Evolutionary conservation across 2,797 vertebrate species (phyloP).

Genomic region (Lerista edwardsae): DNA sequence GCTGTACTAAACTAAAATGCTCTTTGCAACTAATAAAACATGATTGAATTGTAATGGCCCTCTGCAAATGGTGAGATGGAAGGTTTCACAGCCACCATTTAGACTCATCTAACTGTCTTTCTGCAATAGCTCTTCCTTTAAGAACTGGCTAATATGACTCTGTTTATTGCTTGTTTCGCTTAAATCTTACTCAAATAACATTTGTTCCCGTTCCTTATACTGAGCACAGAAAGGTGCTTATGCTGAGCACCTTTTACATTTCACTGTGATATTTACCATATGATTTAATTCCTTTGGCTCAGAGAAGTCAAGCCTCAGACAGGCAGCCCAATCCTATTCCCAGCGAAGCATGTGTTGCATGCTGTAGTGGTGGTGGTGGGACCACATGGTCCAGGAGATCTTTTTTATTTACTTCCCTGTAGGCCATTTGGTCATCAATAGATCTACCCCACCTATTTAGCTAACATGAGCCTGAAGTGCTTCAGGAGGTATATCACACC

Average conservation of each 20-base stretch:
- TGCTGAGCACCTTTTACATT: not conserved
- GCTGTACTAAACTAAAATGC: constrained; percentile 8
- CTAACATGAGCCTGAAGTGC: too few species aligned
- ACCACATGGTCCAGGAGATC: too few species aligned
- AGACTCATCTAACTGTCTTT: not conserved
- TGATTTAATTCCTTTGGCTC: constrained; percentile 29
- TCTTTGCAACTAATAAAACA: constrained; percentile 24
- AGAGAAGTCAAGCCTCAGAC: not conserved
- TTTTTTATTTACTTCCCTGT: too few species aligned
- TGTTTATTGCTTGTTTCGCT: constrained; percentile 6
- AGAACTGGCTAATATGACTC: not conserved
- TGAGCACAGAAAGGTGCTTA: not conserved
- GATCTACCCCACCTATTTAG: too few species aligned
- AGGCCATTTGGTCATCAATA: too few species aligned
- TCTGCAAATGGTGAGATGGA: constrained; percentile 9
- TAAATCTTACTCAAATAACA: constrained; percentile 23
- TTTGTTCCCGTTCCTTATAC: constrained; percentile 19
- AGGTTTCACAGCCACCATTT: not conserved
- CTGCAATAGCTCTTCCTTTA: not conserved
- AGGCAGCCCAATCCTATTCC: too few species aligned
- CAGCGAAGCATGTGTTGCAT: too few species aligned
- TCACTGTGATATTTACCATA: constrained; percentile 14
- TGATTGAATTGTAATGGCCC: constrained; percentile 15
- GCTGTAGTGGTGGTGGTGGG: too few species aligned
- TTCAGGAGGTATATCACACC: too few species aligned